phyloP scores from a whole-genome alignment of 2,113 vertebrate species.

The Cinclus mexicanus region DNA sequence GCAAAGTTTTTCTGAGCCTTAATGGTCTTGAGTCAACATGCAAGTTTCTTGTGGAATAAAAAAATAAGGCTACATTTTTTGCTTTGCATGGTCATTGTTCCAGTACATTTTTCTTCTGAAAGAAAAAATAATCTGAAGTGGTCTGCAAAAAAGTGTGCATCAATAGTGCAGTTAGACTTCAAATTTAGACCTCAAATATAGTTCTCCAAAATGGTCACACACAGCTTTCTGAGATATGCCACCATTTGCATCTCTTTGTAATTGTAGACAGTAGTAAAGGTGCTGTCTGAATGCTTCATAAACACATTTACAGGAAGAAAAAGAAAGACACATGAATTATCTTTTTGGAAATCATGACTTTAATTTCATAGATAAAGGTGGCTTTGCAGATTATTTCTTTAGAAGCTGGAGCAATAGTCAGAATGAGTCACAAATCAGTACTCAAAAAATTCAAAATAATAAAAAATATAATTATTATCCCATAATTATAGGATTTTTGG shows the following conservation, averaged over 20 bases:
- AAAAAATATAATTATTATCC: background rate
- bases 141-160: constrained; percentile 28
- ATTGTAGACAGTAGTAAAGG: background rate
- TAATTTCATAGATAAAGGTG: background rate
- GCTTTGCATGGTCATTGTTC: constrained; percentile 1
- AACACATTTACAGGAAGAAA: background rate
- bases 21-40: background rate
- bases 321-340: background rate
- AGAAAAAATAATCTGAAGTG: background rate
- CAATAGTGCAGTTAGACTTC: constrained; percentile 9
- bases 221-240: constrained; percentile 6
- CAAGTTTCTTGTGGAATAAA: background rate
- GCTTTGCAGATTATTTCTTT: background rate
- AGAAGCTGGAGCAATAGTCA: background rate
- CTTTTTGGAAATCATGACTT: background rate
- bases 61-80: constrained; percentile 36
- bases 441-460: background rate
- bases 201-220: background rate
- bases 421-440: background rate
- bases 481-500: background rate
- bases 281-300: background rate
- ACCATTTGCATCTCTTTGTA: constrained; percentile 3
- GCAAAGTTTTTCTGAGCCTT: background rate
- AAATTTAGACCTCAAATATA: constrained; percentile 25
- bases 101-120: constrained; percentile 26